Base-by-base conservation (phyloP, 2,113 vertebrate species). In the Cyanoramphus novaezelandiae region DNA sequence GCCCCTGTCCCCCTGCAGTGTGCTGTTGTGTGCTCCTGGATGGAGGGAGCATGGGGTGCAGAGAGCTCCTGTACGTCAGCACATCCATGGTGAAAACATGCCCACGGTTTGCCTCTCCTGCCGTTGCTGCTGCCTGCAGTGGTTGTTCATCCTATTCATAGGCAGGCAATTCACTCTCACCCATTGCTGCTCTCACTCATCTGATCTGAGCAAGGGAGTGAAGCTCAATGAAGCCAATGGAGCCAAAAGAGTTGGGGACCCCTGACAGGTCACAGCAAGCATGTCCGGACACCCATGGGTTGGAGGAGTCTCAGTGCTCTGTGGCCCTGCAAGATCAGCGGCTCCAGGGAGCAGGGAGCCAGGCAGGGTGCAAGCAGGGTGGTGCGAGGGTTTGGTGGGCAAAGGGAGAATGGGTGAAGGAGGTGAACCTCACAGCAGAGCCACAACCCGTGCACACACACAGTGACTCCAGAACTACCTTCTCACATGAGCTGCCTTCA, bases 251-350 rank as follows among this genome's bases (percentile, higher is more conserved):
- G 11, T 3, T 60, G 63, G 53, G 49, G 35, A 50, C 10, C 33
- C n/a, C 14, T 50, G 44, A 20, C 7, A 74, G 23, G 35, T 75
- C 65, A 62, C 46, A 81, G 68, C 37, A 43, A 33, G n/a, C 6
- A 3, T 1, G 1, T 31, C 49, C 60, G 64, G 72, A 68, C 43
- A 35, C 14, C 29, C 17, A 18, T 21, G 25, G 16, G 7, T 0
- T 44, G 31, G 44, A 46, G 53, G 57, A 91, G 12, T 13, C 11
- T 39, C 18, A 2, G 47, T 49, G 57, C 19, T 64, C 21, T 4
- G 10, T 62, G 11, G 41, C 59, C 25, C 53, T 63, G 55, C 55
- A 70, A 53, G 37, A 28, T 29, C 37, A 72, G 52, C 0, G 1
- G 24, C n/a, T 55, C 21, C 55, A 53, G 63, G 29, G n/a, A 28